Percentiles rank a stretch among this genome's conserved stretches.
phyloP scores from a whole-genome alignment of 2,113 vertebrate species.

The Rhea americana region DNA sequence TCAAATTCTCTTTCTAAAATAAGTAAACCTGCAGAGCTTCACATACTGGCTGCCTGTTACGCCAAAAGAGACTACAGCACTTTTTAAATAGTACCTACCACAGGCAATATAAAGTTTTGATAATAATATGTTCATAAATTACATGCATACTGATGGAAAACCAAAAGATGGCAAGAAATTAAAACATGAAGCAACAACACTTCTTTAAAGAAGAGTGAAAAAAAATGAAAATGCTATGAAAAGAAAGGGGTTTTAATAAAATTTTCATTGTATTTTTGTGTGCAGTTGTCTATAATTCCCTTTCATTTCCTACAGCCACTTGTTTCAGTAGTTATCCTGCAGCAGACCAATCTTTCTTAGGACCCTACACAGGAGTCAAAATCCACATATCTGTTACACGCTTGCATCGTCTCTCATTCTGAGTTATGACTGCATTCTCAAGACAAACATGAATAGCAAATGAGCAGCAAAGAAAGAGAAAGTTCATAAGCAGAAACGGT shows the following conservation, averaged over 20 bases:
- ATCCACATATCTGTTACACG: not conserved
- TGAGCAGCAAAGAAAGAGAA: not conserved
- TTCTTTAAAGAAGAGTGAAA: not conserved
- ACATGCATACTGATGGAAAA: not conserved
- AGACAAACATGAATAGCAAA: not conserved
- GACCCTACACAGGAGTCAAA: not conserved
- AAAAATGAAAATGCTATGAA: not conserved
- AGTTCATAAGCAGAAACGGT: not conserved
- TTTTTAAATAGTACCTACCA: not conserved
- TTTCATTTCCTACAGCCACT: constrained; percentile 18
- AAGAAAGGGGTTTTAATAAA: not conserved
- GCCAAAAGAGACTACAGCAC: not conserved
- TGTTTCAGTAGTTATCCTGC: constrained; percentile 14
- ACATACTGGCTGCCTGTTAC: not conserved
- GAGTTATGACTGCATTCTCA: not conserved
- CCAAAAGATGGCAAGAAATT: not conserved
- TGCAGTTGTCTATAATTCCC: constrained; percentile 1
- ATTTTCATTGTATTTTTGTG: not conserved
- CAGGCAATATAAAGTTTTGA: not conserved
- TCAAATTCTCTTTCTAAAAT: not conserved
- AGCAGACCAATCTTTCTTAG: constrained; percentile 14
- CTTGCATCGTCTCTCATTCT: not conserved
- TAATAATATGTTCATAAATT: not conserved
- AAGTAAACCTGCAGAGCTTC: not conserved
- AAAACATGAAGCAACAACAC: not conserved